These are phyloP conservation scores for Digitonthophagus gazella DNA, from an alignment of 2,888 invertebrate species.

Conservation along the genomic window DNA sequence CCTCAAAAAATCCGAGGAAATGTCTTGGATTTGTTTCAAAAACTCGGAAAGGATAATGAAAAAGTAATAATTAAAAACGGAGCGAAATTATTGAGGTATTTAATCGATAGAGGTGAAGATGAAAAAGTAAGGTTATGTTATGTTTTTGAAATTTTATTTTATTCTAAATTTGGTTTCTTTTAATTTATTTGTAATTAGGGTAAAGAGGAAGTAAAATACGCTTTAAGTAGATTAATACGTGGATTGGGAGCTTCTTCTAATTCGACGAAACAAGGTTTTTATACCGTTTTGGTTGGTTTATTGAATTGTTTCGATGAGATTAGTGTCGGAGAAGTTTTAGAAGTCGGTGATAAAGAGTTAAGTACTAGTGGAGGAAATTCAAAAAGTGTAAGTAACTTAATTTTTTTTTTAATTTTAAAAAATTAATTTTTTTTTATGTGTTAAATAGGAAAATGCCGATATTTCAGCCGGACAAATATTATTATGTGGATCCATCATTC, in stretches of 20 bases:
- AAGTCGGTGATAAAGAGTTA: constrained; percentile 64
- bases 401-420: neutral
- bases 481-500: constrained; percentile 67
- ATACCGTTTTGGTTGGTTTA: constrained; percentile 64
- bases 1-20: constrained; percentile 43
- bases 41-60: constrained; percentile 48
- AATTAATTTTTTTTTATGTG: neutral
- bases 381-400: constrained; percentile 62
- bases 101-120: constrained; percentile 42
- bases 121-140: constrained; percentile 49
- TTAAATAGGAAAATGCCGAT: constrained; percentile 70
- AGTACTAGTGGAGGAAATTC: constrained; percentile 59
- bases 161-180: constrained; percentile 16
- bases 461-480: constrained; percentile 69
- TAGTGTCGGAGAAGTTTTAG: constrained; percentile 56
- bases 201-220: constrained; percentile 64
- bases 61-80: constrained; percentile 50
- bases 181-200: constrained; percentile 51
- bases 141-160: too few species aligned
- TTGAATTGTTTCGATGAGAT: constrained; percentile 56
- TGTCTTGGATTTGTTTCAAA: constrained; percentile 52
- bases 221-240: constrained; percentile 65
- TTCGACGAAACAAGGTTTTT: constrained; percentile 66
- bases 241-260: constrained; percentile 70
- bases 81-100: constrained; percentile 48